Base-by-base conservation (phyloP, 2,797 vertebrate species). In the Muraenolepis orangiensis region DNA sequence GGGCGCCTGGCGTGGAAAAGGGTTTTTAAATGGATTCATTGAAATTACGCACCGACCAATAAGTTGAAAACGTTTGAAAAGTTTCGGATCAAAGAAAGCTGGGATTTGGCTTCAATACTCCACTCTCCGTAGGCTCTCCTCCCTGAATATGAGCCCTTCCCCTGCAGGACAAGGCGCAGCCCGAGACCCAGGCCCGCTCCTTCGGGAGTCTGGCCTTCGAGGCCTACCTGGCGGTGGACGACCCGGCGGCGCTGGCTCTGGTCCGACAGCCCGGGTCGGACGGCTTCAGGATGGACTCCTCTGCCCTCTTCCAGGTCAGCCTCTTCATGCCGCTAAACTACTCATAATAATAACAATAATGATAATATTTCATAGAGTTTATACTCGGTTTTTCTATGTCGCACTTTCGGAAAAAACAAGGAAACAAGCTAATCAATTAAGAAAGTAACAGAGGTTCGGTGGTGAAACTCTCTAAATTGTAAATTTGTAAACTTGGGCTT, bases 221-320 rank as follows among this genome's bases (percentile, higher is more conserved):
- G 32, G 96, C 97, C 67, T 87, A 89, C 68, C 93, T 98, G 80
- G 96, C 97, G 0, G 87, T 93, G 32, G 97, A 98, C 20, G 97
- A 98, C 87, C 90, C 95, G 0, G 92, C 94, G 36, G 97, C 97
- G 29, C 74, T 95, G 80, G 75, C 93, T 0, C 86, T 98, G 32
- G 95, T 97, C 81, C 95, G 91, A 77, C 97, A 99, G 73, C 95
- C 97, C 4, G 97, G 97, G 10, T 96, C 97, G 0, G 97, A 99
- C 77, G 97, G 97, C 29, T 99, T 99, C 91, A 95, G 94, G 83
- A 88, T 99, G 30, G 96, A 98, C 82, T 98, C 97, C 18, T 90
- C 93, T 3, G 93, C 97, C 64, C 92, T 99, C 32, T 99, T 99
- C 87, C 97, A 99, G 95, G 97, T 94, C 51, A 82, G 82, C 6